Percentiles rank a stretch among this genome's conserved stretches.
Evolutionary conservation across 92 coral and sea anemone species (phyloP).

Genomic region (Epizoanthus scotinus): DNA sequence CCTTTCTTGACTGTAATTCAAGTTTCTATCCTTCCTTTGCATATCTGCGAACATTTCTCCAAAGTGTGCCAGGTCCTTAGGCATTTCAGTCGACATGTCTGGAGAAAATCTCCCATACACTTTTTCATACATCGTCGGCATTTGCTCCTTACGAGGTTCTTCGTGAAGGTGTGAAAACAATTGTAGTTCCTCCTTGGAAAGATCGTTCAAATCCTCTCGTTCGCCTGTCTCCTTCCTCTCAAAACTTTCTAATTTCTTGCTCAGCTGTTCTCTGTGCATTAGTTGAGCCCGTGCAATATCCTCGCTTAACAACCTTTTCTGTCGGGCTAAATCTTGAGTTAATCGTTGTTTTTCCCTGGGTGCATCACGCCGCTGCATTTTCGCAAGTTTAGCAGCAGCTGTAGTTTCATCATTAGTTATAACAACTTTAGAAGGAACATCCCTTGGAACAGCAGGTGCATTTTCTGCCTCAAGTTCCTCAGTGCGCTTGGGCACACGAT

Average conservation of each 20-base stretch:
- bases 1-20: constrained; percentile 45
- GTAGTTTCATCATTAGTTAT: constrained; percentile 37
- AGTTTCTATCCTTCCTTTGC: constrained; percentile 45
- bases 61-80: constrained; percentile 28
- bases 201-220: constrained; percentile 35
- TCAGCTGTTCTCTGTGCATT: constrained; percentile 78
- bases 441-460: constrained; percentile 42
- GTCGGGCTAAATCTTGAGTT: constrained; percentile 97
- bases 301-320: constrained; percentile 87
- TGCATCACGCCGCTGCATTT: constrained; percentile 81
- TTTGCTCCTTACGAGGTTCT: constrained; percentile 42
- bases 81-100: constrained; percentile 45
- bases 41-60: constrained; percentile 44
- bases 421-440: constrained; percentile 30
- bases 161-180: constrained; percentile 45
- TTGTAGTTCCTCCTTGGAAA: constrained; percentile 33
- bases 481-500: constrained; percentile 44
- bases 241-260: constrained; percentile 50
- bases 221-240: constrained; percentile 54
- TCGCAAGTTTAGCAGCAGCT: constrained; percentile 37
- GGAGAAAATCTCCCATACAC: constrained; percentile 74
- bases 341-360: constrained; percentile 98
- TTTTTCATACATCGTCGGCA: constrained; percentile 75
- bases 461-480: constrained; percentile 42
- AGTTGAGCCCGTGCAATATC: constrained; percentile 95